Base-by-base conservation (phyloP, 2,113 vertebrate genomes). In the Melanotaenia duboulayi region DNA sequence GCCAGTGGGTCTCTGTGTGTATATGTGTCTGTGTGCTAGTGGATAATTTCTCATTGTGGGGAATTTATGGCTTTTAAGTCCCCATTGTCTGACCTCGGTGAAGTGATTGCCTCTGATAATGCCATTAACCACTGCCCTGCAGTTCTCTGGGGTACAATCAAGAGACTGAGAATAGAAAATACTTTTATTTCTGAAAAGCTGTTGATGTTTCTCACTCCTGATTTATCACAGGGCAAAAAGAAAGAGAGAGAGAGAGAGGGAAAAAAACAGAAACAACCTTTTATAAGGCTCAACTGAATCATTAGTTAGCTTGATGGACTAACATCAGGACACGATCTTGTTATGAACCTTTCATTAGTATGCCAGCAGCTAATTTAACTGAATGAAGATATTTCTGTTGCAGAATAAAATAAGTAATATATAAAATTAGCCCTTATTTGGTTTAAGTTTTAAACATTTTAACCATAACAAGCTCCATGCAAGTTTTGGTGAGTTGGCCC, bases 31-130 rank as follows among this genome's bases (percentile, higher is more conserved):
- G 42, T 59, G 37, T 22, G 52, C 22, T 55, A 39, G 52, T 1
- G 49, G 79, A 74, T 82, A 60, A 77, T 84, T 81, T 77, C 71
- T 80, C 75, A 78, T 81, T 60, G 40, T 74, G 65, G 55, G 50
- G 57, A 69, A 56, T 71, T 80, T 77, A 85, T 82, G 82, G 74
- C 74, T 89, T 84, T 89, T 58, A 82, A 80, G 71, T 78, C 55
- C 52, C 70, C 57, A 71, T 86, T 78, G 69, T 49, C 44, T 87
- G 88, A 89, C 86, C 83, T 80, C 76, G 74, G 74, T 71, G 78
- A 86, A 85, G 69, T 85, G 87, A 85, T 74, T 81, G 71, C 67
- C 68, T 63, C 76, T 81, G 86, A 87, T 90, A 87, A 89, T 81
- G 79, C 78, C 80, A 84, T 90, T 88, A 87, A 77, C 77, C 71